Percentiles rank a stretch among this genome's conserved stretches.
These are phyloP conservation scores for Melanaphis sacchari DNA, from an alignment of 1,140 invertebrate genomes.

Conservation along the genomic window DNA sequence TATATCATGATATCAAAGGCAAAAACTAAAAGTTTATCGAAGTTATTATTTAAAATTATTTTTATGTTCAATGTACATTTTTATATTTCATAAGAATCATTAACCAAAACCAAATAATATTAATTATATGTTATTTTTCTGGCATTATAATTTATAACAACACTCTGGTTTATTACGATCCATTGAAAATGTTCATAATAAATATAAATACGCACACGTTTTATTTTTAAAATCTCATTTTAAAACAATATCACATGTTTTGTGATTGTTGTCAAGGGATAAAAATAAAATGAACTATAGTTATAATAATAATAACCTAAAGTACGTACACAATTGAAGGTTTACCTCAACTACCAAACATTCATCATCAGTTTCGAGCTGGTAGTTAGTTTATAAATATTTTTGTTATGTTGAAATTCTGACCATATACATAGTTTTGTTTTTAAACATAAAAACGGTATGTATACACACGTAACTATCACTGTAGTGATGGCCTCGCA, in stretches of 20 bases:
- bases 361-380: background rate
- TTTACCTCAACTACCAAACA: background rate
- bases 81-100: background rate
- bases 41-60: background rate
- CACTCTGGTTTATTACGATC: background rate
- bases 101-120: background rate
- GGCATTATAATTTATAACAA: background rate
- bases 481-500: background rate
- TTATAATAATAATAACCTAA: background rate
- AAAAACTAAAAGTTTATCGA: background rate
- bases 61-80: background rate
- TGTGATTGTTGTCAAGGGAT: background rate
- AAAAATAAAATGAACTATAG: background rate
- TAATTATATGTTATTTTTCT: background rate
- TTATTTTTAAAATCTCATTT: background rate
- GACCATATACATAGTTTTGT: background rate
- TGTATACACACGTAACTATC: background rate
- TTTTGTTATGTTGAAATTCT: background rate
- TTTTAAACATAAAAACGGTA: slow-evolving; percentile 22
- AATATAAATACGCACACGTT: background rate
- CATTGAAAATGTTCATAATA: background rate
- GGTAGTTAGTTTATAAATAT: slow-evolving; percentile 15
- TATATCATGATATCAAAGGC: background rate
- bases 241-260: background rate
- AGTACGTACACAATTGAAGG: background rate